These are phyloP conservation scores for Lasioglossum vierecki DNA, from an alignment of 2,888 invertebrate species.

Conservation along the genomic window DNA sequence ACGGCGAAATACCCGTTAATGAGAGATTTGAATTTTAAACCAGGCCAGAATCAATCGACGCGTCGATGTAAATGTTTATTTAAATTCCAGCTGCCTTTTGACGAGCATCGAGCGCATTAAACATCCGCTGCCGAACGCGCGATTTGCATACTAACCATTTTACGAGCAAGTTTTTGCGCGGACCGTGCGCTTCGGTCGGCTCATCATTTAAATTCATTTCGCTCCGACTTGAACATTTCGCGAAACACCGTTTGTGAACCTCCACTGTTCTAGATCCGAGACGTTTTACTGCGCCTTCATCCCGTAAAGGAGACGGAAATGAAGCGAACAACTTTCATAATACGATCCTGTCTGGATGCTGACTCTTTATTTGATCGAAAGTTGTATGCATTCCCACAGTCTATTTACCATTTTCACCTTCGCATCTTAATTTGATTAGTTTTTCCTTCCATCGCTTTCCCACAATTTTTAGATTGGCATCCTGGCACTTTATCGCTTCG, in stretches of 20 bases:
- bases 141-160: conserved; percentile 44
- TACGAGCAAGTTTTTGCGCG: conserved; percentile 9
- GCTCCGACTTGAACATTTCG: conserved; percentile 9
- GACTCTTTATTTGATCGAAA: not conserved
- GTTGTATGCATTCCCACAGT: not conserved
- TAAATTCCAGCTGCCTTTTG: conserved; percentile 27
- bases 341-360: not conserved
- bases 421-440: too few relatives aligned
- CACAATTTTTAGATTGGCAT: too few relatives aligned
- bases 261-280: not conserved
- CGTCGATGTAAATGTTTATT: conserved; percentile 35
- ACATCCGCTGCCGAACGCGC: conserved; percentile 20
- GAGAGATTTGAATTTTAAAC: conserved; percentile 48
- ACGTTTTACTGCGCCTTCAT: not conserved
- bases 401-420: not conserved
- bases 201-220: conserved; percentile 32
- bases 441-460: too few relatives aligned
- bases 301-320: not conserved
- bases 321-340: not conserved
- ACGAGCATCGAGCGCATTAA: conserved; percentile 24
- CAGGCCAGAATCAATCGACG: conserved; percentile 20
- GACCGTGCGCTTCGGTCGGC: too few relatives aligned
- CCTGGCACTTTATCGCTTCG: too few relatives aligned
- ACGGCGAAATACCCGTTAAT: not conserved
- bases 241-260: not conserved